Conservation (phyloP, 2,888 invertebrate genomes). For the Sepiola atlantica region DNA sequence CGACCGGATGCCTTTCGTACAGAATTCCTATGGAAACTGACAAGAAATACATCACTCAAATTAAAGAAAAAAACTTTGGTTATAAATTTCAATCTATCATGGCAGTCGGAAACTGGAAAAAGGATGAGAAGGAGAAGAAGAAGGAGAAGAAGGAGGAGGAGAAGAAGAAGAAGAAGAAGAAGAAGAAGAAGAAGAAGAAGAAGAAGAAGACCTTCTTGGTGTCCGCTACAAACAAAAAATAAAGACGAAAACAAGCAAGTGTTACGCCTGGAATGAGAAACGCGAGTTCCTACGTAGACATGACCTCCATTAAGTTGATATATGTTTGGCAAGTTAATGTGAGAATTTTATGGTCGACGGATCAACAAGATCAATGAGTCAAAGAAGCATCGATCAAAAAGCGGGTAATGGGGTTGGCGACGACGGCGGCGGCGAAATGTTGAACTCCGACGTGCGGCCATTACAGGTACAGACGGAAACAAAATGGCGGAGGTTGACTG, state of each 20-base stretch:
- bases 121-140: neutral
- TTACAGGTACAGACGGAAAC: neutral
- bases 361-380: slow-evolving; percentile 32
- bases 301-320: slow-evolving; percentile 9
- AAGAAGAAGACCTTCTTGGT: neutral
- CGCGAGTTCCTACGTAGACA: neutral
- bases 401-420: neutral
- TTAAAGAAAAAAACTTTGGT: neutral
- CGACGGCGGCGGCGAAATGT: neutral
- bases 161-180: neutral
- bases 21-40: neutral
- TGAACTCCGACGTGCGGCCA: neutral
- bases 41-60: neutral
- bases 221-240: too few species aligned
- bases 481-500: neutral
- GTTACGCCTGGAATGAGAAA: neutral
- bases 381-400: neutral
- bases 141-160: neutral
- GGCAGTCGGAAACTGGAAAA: neutral
- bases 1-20: neutral
- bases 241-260: neutral
- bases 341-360: slow-evolving; percentile 20
- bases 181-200: neutral
- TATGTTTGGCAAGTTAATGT: slow-evolving; percentile 21
- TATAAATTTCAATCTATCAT: slow-evolving; percentile 18